phyloP scores from a whole-genome alignment of 2,797 vertebrate species.

The Ataeniobius toweri region DNA sequence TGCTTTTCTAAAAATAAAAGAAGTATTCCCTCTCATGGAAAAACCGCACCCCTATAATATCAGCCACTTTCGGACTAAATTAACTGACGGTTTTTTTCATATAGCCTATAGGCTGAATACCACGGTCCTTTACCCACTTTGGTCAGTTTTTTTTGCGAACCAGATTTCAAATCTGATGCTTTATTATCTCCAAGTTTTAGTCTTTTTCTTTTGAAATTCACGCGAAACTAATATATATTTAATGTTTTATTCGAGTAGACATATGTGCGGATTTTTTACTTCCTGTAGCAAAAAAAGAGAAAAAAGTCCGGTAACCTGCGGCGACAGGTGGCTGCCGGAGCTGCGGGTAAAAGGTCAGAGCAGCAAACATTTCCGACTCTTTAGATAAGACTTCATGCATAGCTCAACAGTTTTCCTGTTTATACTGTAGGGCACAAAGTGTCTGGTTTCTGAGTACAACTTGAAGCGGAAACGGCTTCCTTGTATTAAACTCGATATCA shows the following conservation, averaged over 20 bases:
- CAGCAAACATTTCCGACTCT: slow-evolving; percentile 61
- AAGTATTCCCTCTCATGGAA: not conserved
- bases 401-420: slow-evolving; percentile 5
- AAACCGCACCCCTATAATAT: not conserved
- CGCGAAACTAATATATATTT: not conserved
- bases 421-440: slow-evolving; percentile 1
- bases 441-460: slow-evolving; percentile 5
- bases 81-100: not conserved
- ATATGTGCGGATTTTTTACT: slow-evolving; percentile 53
- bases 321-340: slow-evolving; percentile 76
- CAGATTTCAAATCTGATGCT: not conserved
- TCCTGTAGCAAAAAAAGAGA: slow-evolving; percentile 34
- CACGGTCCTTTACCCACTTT: not conserved
- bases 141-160: not conserved
- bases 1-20: not conserved
- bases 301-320: slow-evolving; percentile 55
- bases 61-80: not conserved
- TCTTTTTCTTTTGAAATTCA: not conserved
- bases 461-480: not conserved
- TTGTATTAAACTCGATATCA: not conserved
- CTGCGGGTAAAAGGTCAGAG: slow-evolving; percentile 70
- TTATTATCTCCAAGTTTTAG: not conserved
- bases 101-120: not conserved
- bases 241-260: slow-evolving; percentile 39
- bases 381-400: slow-evolving; percentile 41